Base-by-base conservation (phyloP, 2,113 vertebrate genomes). In the Cygnus buccinator region DNA sequence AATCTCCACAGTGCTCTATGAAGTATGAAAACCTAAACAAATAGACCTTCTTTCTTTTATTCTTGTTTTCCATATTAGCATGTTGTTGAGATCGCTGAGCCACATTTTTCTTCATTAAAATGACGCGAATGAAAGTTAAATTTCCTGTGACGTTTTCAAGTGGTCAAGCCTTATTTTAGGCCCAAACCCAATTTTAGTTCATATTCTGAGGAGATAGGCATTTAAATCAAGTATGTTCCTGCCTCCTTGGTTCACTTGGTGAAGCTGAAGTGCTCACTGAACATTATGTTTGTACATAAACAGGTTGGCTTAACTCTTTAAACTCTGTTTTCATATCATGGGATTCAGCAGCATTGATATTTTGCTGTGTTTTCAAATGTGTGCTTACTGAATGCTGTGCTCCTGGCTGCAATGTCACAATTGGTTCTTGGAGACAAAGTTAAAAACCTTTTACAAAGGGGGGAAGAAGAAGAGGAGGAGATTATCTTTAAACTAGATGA, bases 141-240 rank as follows among this genome's bases (percentile, higher is more conserved):
- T 57, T 80, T n/a, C 39, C 31, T 22, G 48, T 57, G 70, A 50
- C 13, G 18, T 43, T 48, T 81, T 71, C 9, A 18, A 43, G 41
- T 15, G 7, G 9, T n/a, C 41, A 4, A 65, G 31, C 13, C 43
- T 18, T 18, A 7, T 37, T 57, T 65, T 41, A 61, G 14, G 10
- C 39, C 23, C 0, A 0, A 75, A 18, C 1, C 2, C 41, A 52
- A 20, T 22, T n/a, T 33, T 5, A 66, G 22, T 28, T 87, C 35
- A 33, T 16, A 41, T 29, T n/a, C 14, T 5, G 18, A 54, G 67
- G 23, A 77, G 55, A 39, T 8, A 35, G 25, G n/a, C 59, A 29
- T 58, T 50, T 50, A 43, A 54, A 19, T 19, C 46, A 48, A 48
- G 46, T 48, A 48, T 22, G 20, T 48, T 7, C 19, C 29, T 72